A percentile compares a stretch with the other conserved stretches of the same genome.
phyloP scores from a whole-genome alignment of 2,888 invertebrate species.

The Orgyia antiqua region DNA sequence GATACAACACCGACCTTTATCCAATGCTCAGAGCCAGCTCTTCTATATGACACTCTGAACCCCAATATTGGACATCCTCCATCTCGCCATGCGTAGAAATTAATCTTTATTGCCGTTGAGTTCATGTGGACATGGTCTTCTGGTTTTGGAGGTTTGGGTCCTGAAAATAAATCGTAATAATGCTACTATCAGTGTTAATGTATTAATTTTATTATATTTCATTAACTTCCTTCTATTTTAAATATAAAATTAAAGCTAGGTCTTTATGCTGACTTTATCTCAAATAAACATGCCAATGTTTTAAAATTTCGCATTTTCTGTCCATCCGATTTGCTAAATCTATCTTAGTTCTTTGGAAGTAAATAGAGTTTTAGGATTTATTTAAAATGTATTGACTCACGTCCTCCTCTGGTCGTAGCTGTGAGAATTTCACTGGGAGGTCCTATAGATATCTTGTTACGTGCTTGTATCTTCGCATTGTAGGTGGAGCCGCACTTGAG shows the following conservation, averaged over 20 bases:
- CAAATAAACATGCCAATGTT: too few relatives aligned
- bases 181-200: too few relatives aligned
- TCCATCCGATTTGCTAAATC: too few relatives aligned
- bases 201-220: too few relatives aligned
- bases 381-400: too few relatives aligned
- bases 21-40: conserved; percentile 74
- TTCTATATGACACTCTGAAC: conserved; percentile 83
- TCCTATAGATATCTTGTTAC: conserved; percentile 87
- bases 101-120: conserved; percentile 85
- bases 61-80: conserved; percentile 88
- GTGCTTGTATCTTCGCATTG: conserved; percentile 84
- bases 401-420: conserved; percentile 85
- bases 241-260: too few relatives aligned
- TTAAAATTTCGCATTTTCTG: too few relatives aligned
- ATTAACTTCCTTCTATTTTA: too few relatives aligned
- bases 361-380: too few relatives aligned
- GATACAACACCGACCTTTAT: conserved; percentile 66
- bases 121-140: conserved; percentile 86
- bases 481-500: conserved; percentile 89
- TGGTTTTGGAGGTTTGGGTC: conserved; percentile 83
- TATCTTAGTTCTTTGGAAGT: too few relatives aligned
- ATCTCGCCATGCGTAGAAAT: conserved; percentile 88
- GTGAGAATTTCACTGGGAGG: conserved; percentile 82
- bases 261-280: too few relatives aligned
- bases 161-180: too few relatives aligned